Percentiles rank a stretch among this genome's conserved stretches.
Evolutionary conservation across 2,113 vertebrate genomes (phyloP).

Genomic region (Erinaceus europaeus): DNA sequence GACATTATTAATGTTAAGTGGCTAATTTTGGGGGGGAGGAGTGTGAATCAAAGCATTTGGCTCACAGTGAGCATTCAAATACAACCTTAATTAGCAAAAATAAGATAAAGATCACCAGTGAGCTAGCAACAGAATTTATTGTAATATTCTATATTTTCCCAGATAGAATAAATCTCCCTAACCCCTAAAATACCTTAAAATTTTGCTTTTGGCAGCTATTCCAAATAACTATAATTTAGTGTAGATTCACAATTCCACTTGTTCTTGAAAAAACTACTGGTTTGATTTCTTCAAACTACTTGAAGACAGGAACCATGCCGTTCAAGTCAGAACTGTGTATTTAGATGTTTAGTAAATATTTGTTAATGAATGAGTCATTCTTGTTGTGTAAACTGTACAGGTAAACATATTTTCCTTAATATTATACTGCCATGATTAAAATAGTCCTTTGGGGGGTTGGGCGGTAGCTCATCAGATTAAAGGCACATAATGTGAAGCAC

Average conservation of each 20-base stretch:
- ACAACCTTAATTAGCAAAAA: background rate
- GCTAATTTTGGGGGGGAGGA: background rate
- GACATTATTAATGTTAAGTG: conserved; percentile 37
- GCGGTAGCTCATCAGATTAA: too few relatives aligned
- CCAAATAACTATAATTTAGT: conserved; percentile 19
- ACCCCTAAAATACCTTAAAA: conserved; percentile 1
- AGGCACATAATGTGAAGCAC: too few relatives aligned
- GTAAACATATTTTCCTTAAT: conserved; percentile 1
- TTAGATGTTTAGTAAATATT: background rate
- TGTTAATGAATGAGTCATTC: background rate
- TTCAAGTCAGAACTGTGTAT: background rate
- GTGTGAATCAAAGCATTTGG: conserved; percentile 16
- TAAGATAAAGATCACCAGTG: conserved; percentile 6
- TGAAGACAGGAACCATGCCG: conserved; percentile 14
- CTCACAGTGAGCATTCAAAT: conserved; percentile 9
- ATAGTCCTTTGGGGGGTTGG: background rate
- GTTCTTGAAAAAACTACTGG: conserved; percentile 31
- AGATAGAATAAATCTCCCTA: background rate
- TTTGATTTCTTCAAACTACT: conserved; percentile 27
- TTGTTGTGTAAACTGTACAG: background rate
- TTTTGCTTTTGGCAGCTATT: conserved; percentile 43
- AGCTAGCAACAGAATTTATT: background rate
- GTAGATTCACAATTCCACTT: background rate
- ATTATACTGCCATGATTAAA: too few relatives aligned
- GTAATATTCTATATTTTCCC: background rate